Evolutionary conservation across 2,113 vertebrate species (phyloP), one percentile per base, ranked within the genome.

Genomic region (Smithornis capensis): DNA sequence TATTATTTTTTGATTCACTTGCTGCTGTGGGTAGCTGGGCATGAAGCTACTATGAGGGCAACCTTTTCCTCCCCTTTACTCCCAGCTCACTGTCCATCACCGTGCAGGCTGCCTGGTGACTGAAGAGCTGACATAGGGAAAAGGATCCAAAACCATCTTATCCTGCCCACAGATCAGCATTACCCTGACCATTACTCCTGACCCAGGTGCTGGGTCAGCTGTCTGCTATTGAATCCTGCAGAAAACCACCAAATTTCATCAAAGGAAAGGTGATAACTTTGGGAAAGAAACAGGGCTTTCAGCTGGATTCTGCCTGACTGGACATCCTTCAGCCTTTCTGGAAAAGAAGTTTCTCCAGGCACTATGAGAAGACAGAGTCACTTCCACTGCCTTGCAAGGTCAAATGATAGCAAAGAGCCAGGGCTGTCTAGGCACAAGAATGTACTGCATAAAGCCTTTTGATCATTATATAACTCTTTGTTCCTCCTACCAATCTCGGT

Each of bases 191-290:
- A n/a, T n/a, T n/a, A 1, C 33, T 63, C 63, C 76, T 53, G 25
- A 31, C 23, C 13, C 37, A 35, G 40, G 14, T 42, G 8, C 13
- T 42, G 31, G n/a, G 40, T 55, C 2, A 2, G 0, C 0, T 28
- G 25, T 52, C 49, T 79, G 56, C 45, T 60, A 28, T 8, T 8
- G 16, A 65, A 44, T 27, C 18, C 28, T 89, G 38, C 9, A 63
- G 81, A 84, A 91, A 95, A 31, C 19, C 50, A 74, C 45, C 18
- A 29, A 76, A 86, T 31, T 75, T 28, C 64, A 83, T 40, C 5
- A 3, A 70, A 74, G n/a, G 25, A 50, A 68, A 78, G 35, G 12
- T 83, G 45, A n/a, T 5, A 22, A 19, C 40, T 52, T 57, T 18
- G 42, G 55, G 14, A 77, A 89, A 62, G 9, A 49, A 81, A 17